Evolutionary conservation across 2,113 vertebrate species (phyloP), one percentile per base, ranked within the genome.

Genomic region (Poeciliopsis turrubarensis): DNA sequence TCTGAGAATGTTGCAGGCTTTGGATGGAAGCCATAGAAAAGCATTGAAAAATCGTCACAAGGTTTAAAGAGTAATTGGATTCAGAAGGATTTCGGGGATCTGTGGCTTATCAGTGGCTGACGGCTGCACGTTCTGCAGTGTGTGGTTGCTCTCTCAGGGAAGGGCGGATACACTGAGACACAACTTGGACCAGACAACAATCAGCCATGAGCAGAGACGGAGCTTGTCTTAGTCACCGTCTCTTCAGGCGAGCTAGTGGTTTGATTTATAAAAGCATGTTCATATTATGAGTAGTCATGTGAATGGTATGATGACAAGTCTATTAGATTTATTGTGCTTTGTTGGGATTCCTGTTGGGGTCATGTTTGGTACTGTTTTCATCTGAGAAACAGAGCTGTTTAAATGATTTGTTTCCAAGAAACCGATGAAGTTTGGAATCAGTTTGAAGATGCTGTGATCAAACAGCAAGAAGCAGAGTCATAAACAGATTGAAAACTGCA

Each of bases 121-220:
- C 64, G 68, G 78, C 73, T 66, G 25, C n/a, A 79, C 72, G 80
- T 17, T 81, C 76, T 68, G 60, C 51, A 57, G 51, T 57, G 51
- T 70, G 74, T 60, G 69, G 65, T 65, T 78, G 60, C n/a, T 83
- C 73, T 78, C 84, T 79, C 32, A 64, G 69, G 84, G 63, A 63
- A 65, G 81, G 87, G 84, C 72, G 87, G 82, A 78, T 54, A 19
- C 78, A 66, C 65, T 57, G 63, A 84, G 82, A 86, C 73, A 85
- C 79, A 79, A 62, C 74, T 88, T 86, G 84, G 74, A 79, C 72
- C 64, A 32, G 51, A 37, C 34, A 65, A 22, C 51, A 47, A 68
- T 41, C 32, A 51, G 44, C 32, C 65, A 44, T 19, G 19, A 77
- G 31, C 41, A 64, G 51, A 77, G 34, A 70, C 17, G n/a, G 41